Conservation (phyloP, 2,797 vertebrate genomes). For the Phaenicophaeus curvirostris region DNA sequence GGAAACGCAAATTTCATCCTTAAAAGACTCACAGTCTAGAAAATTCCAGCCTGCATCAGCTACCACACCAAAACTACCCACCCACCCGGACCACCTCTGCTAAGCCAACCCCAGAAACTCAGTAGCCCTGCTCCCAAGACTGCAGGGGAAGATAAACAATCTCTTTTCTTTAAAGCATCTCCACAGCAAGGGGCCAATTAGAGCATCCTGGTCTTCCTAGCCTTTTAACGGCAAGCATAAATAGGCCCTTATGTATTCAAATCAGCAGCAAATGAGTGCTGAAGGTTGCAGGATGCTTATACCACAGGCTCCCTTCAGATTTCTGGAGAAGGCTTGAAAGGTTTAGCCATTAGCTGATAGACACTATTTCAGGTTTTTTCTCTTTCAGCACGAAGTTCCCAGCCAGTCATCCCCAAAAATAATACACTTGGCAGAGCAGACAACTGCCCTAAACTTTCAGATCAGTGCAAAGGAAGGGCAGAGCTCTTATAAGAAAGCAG, state of each 20-base stretch:
- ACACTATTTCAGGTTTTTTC: neutral
- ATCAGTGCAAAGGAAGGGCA: neutral
- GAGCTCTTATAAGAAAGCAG: conserved; percentile 1
- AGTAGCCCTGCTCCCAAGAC: neutral
- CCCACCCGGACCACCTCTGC: neutral
- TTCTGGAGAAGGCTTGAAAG: neutral
- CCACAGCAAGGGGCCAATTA: conserved; percentile 54
- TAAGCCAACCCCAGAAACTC: neutral
- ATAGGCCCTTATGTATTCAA: conserved; percentile 31
- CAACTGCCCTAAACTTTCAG: neutral
- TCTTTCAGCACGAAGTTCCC: neutral
- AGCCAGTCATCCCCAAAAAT: neutral
- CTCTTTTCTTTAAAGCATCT: conserved; percentile 21
- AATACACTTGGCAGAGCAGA: neutral
- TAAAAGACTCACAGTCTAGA: neutral
- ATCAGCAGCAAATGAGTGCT: conserved; percentile 29
- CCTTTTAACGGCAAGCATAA: conserved; percentile 51
- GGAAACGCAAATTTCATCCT: neutral
- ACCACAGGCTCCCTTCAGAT: neutral
- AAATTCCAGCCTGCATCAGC: neutral
- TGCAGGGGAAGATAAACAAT: neutral
- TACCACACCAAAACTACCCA: neutral
- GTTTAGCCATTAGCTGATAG: neutral
- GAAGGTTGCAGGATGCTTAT: conserved; percentile 37
- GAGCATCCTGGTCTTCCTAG: conserved; percentile 26